phyloP scores from a whole-genome alignment of 2,888 invertebrate species.

The Frankliniella intonsa region DNA sequence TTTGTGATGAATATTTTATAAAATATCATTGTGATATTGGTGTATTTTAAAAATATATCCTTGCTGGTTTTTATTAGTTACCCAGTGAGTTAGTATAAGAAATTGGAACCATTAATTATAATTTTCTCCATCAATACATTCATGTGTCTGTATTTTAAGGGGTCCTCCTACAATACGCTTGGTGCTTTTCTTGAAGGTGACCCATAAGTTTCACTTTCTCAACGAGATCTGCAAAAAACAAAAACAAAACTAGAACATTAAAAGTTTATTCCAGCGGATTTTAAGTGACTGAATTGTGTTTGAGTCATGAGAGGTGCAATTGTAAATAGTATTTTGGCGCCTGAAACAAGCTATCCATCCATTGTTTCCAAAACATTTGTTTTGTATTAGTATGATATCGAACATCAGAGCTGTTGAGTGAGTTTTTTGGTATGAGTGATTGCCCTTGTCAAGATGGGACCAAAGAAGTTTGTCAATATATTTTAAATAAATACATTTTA shows the following conservation, averaged over 20 bases:
- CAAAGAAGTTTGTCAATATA: constrained; percentile 9
- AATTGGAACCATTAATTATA: background rate
- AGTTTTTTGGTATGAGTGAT: background rate
- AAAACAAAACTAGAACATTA: background rate
- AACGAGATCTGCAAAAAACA: too few species aligned
- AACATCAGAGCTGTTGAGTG: background rate
- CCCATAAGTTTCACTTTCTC: too few species aligned
- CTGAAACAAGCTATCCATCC: background rate
- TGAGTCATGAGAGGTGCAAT: background rate
- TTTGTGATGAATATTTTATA: background rate
- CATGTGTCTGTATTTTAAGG: background rate
- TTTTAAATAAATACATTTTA: background rate
- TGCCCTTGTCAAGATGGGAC: constrained; percentile 3
- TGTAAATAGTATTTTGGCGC: background rate
- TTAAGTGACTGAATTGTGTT: background rate
- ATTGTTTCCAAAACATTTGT: background rate
- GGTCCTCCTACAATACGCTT: background rate
- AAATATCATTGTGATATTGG: background rate
- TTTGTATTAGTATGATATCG: background rate
- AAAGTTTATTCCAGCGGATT: background rate
- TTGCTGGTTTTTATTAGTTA: background rate
- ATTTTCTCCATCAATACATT: background rate
- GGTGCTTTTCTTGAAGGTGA: background rate
- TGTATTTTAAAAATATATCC: background rate
- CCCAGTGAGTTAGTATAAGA: constrained; percentile 1